Evolutionary conservation across 1,140 invertebrate genomes (phyloP).

Genomic region (Drosophila micromelanica): DNA sequence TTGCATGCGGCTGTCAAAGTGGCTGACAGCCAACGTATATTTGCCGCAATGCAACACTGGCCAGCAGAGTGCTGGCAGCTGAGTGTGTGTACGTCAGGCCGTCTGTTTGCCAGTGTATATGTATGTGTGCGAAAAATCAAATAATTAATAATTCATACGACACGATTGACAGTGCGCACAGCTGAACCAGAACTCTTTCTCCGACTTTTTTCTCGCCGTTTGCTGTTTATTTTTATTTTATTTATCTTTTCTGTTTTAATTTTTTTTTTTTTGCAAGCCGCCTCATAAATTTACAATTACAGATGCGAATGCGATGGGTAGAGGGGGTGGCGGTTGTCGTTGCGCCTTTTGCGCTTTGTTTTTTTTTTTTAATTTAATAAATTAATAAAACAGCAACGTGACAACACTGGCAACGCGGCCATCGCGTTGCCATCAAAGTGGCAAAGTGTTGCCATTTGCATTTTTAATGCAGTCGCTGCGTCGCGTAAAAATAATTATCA

Average conservation of each 20-base stretch:
- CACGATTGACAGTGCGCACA: constrained; percentile 77
- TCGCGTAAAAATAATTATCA: constrained; percentile 82
- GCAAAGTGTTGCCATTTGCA: constrained; percentile 83
- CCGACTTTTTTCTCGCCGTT: constrained; percentile 11
- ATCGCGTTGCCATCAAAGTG: constrained; percentile 66
- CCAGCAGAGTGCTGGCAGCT: constrained; percentile 1
- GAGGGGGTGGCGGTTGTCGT: constrained; percentile 7
- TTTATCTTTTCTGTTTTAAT: constrained; percentile 4
- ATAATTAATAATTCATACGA: constrained; percentile 80
- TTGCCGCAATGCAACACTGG: constrained; percentile 75
- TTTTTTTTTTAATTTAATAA: constrained; percentile 76
- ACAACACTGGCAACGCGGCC: constrained; percentile 68
- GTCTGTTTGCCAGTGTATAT: constrained; percentile 4
- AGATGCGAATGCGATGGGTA: constrained; percentile 48
- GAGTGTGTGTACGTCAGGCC: background rate
- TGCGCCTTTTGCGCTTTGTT: constrained; percentile 21
- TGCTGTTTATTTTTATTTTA: constrained; percentile 28
- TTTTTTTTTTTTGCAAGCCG: constrained; percentile 30
- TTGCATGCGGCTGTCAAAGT: constrained; percentile 57
- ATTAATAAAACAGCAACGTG: constrained; percentile 82
- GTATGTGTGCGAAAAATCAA: constrained; percentile 68
- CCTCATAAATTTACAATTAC: constrained; percentile 81
- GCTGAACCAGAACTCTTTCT: constrained; percentile 60
- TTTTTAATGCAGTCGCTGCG: constrained; percentile 77
- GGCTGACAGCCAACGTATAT: constrained; percentile 40